Conservation (phyloP, 2,797 vertebrate genomes). For the Coilia nasus region DNA sequence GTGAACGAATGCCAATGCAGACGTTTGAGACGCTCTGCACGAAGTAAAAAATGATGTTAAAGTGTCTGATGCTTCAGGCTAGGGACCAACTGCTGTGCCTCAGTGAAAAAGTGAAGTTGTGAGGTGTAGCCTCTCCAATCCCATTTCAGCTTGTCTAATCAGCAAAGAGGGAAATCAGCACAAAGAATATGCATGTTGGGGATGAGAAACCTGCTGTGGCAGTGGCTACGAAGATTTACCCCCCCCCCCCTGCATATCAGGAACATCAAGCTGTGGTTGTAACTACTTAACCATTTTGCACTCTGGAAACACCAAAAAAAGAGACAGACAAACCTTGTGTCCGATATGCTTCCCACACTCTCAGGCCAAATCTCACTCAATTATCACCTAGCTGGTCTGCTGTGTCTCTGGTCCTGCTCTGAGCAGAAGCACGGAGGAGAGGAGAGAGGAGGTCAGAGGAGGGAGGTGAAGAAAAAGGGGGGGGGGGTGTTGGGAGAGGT, state of each 20-base stretch:
- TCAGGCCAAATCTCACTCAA: slow-evolving; percentile 3
- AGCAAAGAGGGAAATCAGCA: not conserved
- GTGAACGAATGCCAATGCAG: no score
- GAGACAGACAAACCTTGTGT: not conserved
- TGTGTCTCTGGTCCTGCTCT: not conserved
- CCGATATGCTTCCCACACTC: not conserved
- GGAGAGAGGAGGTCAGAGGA: not conserved
- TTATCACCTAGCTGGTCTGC: slow-evolving; percentile 7
- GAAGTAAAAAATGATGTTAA: no score
- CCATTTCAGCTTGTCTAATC: not conserved
- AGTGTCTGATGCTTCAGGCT: no score
- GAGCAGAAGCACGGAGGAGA: not conserved
- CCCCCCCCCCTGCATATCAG: not conserved
- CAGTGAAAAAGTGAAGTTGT: no score
- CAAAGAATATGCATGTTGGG: not conserved
- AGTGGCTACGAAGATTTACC: not conserved
- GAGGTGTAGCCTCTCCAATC: not conserved
- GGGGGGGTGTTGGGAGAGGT: not conserved
- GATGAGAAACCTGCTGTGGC: not conserved
- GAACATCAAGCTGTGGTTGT: not conserved
- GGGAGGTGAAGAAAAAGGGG: no score
- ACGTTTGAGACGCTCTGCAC: no score
- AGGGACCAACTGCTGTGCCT: no score
- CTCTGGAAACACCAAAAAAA: not conserved
- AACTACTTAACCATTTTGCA: not conserved